Conservation (phyloP, 2,113 vertebrate genomes). For the Myodes glareolus region DNA sequence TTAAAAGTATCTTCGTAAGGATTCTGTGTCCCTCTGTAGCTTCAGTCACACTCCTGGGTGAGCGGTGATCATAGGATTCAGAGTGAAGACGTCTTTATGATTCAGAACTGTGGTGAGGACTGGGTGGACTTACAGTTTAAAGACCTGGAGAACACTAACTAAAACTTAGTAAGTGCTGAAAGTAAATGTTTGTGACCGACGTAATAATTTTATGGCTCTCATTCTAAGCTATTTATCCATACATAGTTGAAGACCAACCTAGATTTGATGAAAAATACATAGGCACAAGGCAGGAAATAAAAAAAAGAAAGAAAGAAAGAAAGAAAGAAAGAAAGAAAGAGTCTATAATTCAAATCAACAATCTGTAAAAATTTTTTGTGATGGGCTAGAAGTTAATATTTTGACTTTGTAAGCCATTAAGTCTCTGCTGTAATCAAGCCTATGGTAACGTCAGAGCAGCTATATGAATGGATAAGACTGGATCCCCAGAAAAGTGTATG, state of each 20-base stretch:
- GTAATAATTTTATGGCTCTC: conserved; percentile 16
- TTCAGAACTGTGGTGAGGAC: not conserved
- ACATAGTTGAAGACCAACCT: not conserved
- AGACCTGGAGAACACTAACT: not conserved
- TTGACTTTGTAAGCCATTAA: not conserved
- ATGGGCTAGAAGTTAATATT: not conserved
- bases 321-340: not conserved
- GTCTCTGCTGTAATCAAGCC: not conserved
- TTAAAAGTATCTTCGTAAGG: not conserved
- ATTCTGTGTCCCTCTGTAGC: not conserved
- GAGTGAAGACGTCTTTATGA: not conserved
- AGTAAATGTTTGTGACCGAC: conserved; percentile 16
- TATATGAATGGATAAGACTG: not conserved
- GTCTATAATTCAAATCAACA: not conserved
- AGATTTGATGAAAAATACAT: conserved; percentile 10
- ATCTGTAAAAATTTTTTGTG: not conserved
- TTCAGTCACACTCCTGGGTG: not conserved
- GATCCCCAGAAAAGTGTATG: not conserved
- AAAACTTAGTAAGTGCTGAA: not conserved
- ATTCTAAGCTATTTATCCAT: conserved; percentile 37
- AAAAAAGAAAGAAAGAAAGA: not conserved
- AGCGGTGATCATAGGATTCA: not conserved
- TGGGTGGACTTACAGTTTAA: not conserved
- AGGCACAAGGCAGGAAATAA: not conserved
- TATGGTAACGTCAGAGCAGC: not conserved